Evolutionary conservation across 2,888 invertebrate genomes (phyloP).

Genomic region (Lysandra bellargus): DNA sequence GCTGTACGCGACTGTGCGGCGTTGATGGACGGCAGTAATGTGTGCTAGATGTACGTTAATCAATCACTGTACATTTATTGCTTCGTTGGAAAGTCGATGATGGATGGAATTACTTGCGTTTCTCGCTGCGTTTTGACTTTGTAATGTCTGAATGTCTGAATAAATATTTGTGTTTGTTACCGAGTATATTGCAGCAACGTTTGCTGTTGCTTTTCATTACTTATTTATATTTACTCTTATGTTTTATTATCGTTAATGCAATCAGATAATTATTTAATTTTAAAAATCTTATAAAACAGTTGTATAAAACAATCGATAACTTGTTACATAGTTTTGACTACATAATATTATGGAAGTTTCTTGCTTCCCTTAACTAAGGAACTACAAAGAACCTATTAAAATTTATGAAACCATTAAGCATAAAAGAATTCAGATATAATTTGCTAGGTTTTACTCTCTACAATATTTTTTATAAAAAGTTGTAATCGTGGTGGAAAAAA

Average conservation of each 20-base stretch:
- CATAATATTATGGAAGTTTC: no score
- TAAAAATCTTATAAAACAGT: no score
- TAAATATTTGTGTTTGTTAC: slow-evolving; percentile 43
- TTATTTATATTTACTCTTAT: not conserved
- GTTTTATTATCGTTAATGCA: not conserved
- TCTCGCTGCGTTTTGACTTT: slow-evolving; percentile 20
- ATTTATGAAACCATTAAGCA: not conserved
- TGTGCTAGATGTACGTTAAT: slow-evolving; percentile 68
- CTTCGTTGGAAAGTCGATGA: slow-evolving; percentile 59
- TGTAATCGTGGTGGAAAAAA: slow-evolving; percentile 32
- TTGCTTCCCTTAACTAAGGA: not conserved
- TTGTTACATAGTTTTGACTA: no score
- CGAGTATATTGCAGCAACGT: not conserved
- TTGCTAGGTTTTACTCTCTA: not conserved
- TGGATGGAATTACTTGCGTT: slow-evolving; percentile 54
- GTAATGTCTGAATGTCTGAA: slow-evolving; percentile 22
- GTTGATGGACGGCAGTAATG: slow-evolving; percentile 73
- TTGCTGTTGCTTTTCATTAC: not conserved
- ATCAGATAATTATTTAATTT: not conserved
- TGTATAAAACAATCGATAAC: no score
- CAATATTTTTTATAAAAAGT: not conserved
- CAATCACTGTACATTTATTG: slow-evolving; percentile 67
- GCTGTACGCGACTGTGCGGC: slow-evolving; percentile 43
- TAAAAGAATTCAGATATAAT: not conserved
- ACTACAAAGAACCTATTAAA: not conserved